Base-by-base conservation (phyloP, 2,797 vertebrate species). In the Rhabdomys pumilio region DNA sequence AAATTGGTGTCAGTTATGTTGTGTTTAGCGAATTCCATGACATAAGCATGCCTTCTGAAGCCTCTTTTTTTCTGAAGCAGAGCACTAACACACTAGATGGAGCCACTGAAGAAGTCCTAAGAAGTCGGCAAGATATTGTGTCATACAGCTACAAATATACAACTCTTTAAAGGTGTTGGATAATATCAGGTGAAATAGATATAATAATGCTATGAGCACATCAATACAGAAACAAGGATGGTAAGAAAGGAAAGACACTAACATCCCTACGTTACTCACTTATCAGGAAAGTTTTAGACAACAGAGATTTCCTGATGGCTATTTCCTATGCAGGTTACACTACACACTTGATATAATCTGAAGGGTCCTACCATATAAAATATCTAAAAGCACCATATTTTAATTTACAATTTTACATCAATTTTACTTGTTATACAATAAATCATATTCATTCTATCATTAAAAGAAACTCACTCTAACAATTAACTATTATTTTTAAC, bases 391-490 rank as follows among this genome's bases (percentile, higher is more conserved):
- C 55, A 8, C 31, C 20, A 24, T 80, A 20, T 41, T 92, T 84
- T 61, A 79, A 84, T 26, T 79, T 73, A 53, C 67, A 82, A 96
- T 63, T 69, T 29, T 59, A 69, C 20, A 29, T 57, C 55, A 63
- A 55, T 65, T 88, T 50, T 87, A 55, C 29, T 84, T 80, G 41
- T 13, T 41, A 8, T 20, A 89, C 0, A 73, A 65, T 44, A 69
- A 41, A 31, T 47, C 55, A 85, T 47, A 65, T 69, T n/a, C 29
- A 19, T 63, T 75, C 29, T 73, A 75, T 44, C 3, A 15, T 65
- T 69, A 94, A 90, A 81, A n/a, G 11, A 31, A 76, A 44, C 75
- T 44, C n/a, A 55, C 44, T 89, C 44, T 89, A 83, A 53, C 44
- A 53, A 53, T 22, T 10, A 83, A 19, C 57, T 61, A 50, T 80